phyloP scores from a whole-genome alignment of 2,113 vertebrate genomes.

The Siniperca knerii region DNA sequence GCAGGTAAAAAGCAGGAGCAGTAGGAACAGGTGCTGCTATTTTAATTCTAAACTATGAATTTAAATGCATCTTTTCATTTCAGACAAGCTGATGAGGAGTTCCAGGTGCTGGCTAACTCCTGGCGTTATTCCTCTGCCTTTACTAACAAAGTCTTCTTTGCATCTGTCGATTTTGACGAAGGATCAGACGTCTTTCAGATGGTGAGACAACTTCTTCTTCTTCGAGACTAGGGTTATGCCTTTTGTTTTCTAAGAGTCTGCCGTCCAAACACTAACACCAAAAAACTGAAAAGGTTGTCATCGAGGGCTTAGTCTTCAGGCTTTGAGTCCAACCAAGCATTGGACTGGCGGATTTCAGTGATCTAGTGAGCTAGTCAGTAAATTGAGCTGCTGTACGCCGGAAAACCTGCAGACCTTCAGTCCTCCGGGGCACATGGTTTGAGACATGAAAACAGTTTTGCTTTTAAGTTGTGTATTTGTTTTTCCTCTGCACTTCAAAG shows the following conservation, averaged over 20 bases:
- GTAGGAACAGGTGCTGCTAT: fast-evolving
- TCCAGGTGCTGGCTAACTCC: conserved; percentile 96
- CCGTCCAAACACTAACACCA: background rate
- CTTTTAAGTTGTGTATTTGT: no score
- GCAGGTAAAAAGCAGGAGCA: conserved; percentile 86
- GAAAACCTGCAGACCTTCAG: background rate
- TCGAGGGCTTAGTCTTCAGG: background rate
- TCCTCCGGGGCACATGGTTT: background rate
- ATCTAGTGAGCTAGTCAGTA: background rate
- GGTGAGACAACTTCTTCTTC: conserved; percentile 81
- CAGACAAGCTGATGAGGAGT: conserved; percentile 98
- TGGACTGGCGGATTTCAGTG: background rate
- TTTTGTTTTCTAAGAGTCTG: background rate
- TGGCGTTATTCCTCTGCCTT: conserved; percentile 97
- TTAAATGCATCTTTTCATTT: conserved; percentile 21
- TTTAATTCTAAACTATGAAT: background rate
- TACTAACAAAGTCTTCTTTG: conserved; percentile 97
- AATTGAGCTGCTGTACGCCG: background rate
- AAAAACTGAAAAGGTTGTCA: background rate
- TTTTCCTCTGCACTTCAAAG: no score
- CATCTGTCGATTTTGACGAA: conserved; percentile 97
- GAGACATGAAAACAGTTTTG: background rate
- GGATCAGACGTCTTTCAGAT: conserved; percentile 98
- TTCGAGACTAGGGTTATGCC: background rate
- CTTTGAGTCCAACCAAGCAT: background rate